Evolutionary conservation across 2,888 invertebrate genomes (phyloP), one percentile per base, ranked within the genome.

Genomic region (Xestia sexstrigata): DNA sequence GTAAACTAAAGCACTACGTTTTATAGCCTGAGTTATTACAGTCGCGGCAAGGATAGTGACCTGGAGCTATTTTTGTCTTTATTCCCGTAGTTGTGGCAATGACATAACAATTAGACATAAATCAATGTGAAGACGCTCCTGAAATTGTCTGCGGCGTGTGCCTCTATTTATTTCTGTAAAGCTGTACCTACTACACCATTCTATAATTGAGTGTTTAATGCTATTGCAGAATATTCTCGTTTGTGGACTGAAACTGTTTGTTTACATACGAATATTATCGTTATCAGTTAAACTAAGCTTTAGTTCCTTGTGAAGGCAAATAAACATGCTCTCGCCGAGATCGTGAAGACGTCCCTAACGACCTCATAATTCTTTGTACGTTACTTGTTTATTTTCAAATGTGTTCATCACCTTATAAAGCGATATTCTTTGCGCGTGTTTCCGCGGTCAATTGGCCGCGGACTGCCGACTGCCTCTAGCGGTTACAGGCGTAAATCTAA

Each of bases 401-500:
- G 84, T 78, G 76, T 83, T 81, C 82, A 82, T 80, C 77, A 78
- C 82, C 87, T 81, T 89, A 79, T 86, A 87, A 15, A 86, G 89
- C 79, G 69, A 72, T 85, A 83, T 83, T 87, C 80, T 84, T 81
- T 88, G 88, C 65, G 76, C 76, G 79, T 87, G 77, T 70, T 84
- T 78, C 71, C 70, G 70, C 60, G 75, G 55, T 84, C 84, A 86
- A 88, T 86, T 85, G 83, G 81, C 75, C 69, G 69, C 55, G 69
- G 71, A 74, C 75, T 35, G 67, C 72, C 75, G 67, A 76, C 35
- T n/a, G 78, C 79, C 73, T 74, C 75, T 6, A 72, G 78, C 76
- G 67, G 76, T 79, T 35, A 70, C 77, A 86, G 72, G 82, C 85
- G 88, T 90, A 90, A 90, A 91, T 91, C 90, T 89, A 90, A 90